phyloP scores from a whole-genome alignment of 2,888 invertebrate species.

The Subacronicta megacephala region DNA sequence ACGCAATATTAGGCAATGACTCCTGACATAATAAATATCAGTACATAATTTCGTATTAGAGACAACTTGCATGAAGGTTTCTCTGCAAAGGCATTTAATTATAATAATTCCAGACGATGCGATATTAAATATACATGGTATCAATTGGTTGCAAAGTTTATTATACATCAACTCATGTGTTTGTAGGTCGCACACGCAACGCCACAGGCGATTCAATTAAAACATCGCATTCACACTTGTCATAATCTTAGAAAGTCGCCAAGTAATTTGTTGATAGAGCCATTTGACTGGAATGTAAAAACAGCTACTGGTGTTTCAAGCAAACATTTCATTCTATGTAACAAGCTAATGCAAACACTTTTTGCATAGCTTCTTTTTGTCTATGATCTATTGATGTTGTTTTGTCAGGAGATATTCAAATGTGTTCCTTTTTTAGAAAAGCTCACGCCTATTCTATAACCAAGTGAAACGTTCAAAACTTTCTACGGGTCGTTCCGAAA shows the following conservation, averaged over 20 bases:
- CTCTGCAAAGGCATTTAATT: constrained; percentile 31
- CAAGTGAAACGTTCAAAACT: constrained; percentile 19
- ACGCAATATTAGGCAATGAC: not conserved
- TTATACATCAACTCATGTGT: constrained; percentile 48
- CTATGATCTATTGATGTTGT: too few relatives aligned
- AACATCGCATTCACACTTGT: constrained; percentile 67
- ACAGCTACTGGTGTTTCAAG: constrained; percentile 48
- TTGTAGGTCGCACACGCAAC: constrained; percentile 59
- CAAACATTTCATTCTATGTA: constrained; percentile 13
- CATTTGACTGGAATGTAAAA: constrained; percentile 57
- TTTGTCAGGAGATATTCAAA: too few relatives aligned
- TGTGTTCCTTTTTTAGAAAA: constrained; percentile 14
- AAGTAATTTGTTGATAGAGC: constrained; percentile 61
- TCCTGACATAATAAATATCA: constrained; percentile 1
- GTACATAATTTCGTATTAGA: constrained; percentile 24
- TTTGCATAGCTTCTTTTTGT: not conserved
- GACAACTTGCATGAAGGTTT: constrained; percentile 23
- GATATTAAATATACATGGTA: constrained; percentile 44
- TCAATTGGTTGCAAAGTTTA: constrained; percentile 39
- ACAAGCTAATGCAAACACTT: constrained; percentile 11
- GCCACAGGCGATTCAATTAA: constrained; percentile 71
- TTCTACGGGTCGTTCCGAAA: constrained; percentile 36
- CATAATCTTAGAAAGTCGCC: constrained; percentile 67
- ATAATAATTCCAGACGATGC: constrained; percentile 42
- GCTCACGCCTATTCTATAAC: constrained; percentile 1